These are phyloP conservation scores for Diglossa brunneiventris DNA, from an alignment of 2,113 vertebrate genomes.

Conservation along the genomic window DNA sequence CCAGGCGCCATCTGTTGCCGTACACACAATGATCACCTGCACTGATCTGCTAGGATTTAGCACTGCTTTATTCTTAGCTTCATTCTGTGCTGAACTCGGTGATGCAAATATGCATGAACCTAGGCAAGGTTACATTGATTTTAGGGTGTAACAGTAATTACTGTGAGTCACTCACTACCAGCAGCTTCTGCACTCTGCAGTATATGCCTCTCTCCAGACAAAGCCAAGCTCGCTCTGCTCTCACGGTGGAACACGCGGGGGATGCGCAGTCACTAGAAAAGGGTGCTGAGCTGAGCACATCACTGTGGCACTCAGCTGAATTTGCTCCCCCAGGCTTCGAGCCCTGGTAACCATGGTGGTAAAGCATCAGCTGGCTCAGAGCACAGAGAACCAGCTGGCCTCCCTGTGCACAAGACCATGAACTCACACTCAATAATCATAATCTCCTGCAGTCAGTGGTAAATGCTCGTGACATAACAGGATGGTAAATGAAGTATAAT, in stretches of 20 bases:
- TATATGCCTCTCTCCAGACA: background rate
- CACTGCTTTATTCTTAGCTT: background rate
- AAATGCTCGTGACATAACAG: background rate
- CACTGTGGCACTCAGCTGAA: rapidly evolving
- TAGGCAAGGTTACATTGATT: background rate
- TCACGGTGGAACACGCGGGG: background rate
- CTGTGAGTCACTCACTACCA: background rate
- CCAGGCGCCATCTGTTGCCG: background rate
- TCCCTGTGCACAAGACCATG: background rate
- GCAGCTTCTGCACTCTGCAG: background rate
- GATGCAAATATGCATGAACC: background rate
- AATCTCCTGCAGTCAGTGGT: background rate
- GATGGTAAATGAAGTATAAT: background rate
- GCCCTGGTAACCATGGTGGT: rapidly evolving
- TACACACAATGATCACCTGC: background rate
- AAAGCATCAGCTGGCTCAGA: background rate
- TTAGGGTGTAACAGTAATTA: background rate
- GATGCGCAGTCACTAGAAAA: background rate
- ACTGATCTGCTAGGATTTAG: background rate
- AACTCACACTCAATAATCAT: background rate
- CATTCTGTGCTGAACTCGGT: background rate
- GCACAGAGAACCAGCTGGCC: background rate
- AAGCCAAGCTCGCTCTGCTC: background rate
- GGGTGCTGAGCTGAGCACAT: rapidly evolving
- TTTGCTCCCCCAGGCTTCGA: rapidly evolving